Evolutionary conservation across 37 sponge, comb jelly and placozoan species (phyloP), one percentile per base, ranked within the genome.

Genomic region (Hexactinellida sp.): DNA sequence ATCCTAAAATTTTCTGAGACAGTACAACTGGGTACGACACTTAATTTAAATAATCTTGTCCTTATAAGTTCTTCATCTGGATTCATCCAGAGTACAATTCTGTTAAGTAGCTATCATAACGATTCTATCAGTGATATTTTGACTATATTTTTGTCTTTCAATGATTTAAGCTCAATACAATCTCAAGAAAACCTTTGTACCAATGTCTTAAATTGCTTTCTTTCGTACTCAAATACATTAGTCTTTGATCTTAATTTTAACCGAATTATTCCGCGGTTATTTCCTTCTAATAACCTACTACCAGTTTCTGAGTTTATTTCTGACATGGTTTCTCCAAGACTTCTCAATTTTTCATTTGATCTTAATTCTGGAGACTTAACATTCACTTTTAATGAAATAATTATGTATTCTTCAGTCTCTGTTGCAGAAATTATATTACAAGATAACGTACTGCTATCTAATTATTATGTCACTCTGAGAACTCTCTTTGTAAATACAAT

Each of bases 161-260:
- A 84, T 52, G 96, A 95, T 37, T 84, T 93, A 37, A 92, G 91
- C 38, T 37, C 55, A 16, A 37, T 95, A 16, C 93, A 95, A 90
- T 89, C 86, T 82, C 24, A 86, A 52, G 63, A 87, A 19, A 84
- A 82, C 25, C 87, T 95, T 25, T 94, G 89, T 34, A 95, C 91
- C 13, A 24, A 87, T 21, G 28, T 24, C 3, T 84, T 90, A 21
- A 84, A 91, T 82, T 93, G 92, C 10, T 95, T 76, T 83, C 71
- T 95, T 13, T 54, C 92, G n/a, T 39, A 90, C 10, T 37, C 84
- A 0, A 39, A 37, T 0, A 41, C 37, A 13, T 55, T 90, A 0
- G 82, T 93, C 30, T 35, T 23, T 36, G 96, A 95, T 54, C 92
- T 93, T 90, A 88, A 86, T 84, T 85, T 76, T 0, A 95, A 93